phyloP scores from a whole-genome alignment of 2,888 invertebrate species.

The Aporophyla lueneburgensis region DNA sequence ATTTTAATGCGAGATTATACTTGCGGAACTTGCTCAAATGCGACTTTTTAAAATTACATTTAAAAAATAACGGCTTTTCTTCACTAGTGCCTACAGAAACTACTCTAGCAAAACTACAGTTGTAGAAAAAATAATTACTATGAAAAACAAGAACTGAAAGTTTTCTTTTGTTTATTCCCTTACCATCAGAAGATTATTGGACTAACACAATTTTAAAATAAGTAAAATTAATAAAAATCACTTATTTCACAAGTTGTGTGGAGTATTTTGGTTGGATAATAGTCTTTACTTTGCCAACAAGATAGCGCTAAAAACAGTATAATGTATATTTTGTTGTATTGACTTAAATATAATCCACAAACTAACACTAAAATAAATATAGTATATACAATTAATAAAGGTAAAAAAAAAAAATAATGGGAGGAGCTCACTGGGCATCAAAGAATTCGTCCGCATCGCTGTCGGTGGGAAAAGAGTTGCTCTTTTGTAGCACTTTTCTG shows the following conservation, averaged over 20 bases:
- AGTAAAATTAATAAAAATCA: neutral
- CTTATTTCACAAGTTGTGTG: neutral
- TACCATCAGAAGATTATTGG: neutral
- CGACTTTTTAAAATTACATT: too few relatives aligned
- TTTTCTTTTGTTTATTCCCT: neutral
- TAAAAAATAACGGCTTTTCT: neutral
- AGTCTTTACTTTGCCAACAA: conserved; percentile 3
- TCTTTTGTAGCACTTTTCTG: neutral
- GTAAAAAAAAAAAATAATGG: too few relatives aligned
- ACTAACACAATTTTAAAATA: too few relatives aligned
- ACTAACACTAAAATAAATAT: too few relatives aligned
- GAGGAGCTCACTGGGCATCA: too few relatives aligned
- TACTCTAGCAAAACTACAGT: neutral
- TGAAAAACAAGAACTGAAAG: neutral
- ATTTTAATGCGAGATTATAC: neutral
- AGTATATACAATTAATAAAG: too few relatives aligned
- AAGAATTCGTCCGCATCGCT: too few relatives aligned
- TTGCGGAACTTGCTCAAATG: neutral
- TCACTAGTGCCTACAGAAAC: neutral
- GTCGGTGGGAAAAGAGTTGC: too few relatives aligned
- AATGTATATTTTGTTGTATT: too few relatives aligned
- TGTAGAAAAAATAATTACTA: neutral
- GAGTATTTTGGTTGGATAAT: neutral
- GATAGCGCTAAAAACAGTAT: conserved; percentile 38
- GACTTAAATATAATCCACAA: too few relatives aligned